Percentiles rank a stretch among this genome's conserved stretches.
These are phyloP conservation scores for Catostylus mosaicus DNA, from an alignment of 30 jellyfish, hydroid and myxozoan genomes.

Conservation along the genomic window DNA sequence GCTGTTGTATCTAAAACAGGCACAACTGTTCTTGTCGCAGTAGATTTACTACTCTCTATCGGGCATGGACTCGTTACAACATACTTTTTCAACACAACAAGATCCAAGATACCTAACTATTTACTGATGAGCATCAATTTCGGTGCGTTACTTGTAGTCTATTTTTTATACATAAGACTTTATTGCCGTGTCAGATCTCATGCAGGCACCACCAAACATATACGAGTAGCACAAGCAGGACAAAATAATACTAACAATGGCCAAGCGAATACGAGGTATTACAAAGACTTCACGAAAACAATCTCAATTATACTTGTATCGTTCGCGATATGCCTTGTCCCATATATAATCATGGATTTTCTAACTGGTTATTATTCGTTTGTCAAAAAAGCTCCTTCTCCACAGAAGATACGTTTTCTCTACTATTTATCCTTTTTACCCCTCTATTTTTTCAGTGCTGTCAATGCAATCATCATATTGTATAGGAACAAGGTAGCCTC, in stretches of 20 bases:
- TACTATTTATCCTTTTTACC: slow-evolving; percentile 27
- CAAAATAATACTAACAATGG: not conserved
- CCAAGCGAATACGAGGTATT: not conserved
- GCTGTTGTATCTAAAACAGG: slow-evolving; percentile 9
- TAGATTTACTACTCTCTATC: slow-evolving; percentile 1
- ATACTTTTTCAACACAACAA: slow-evolving; percentile 23
- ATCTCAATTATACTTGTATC: slow-evolving; percentile 5
- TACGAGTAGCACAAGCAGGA: not conserved
- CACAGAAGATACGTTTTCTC: slow-evolving; percentile 30
- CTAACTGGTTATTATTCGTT: slow-evolving; percentile 42
- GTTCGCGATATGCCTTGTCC: slow-evolving; percentile 18
- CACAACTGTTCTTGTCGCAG: not conserved
- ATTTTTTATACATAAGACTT: not conserved
- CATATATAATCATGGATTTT: slow-evolving; percentile 16
- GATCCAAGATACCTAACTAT: slow-evolving; percentile 10
- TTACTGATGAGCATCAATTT: slow-evolving; percentile 17
- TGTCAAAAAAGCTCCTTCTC: slow-evolving; percentile 6
- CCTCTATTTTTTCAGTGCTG: not conserved
- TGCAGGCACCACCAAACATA: slow-evolving; percentile 1
- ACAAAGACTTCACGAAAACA: slow-evolving; percentile 22
- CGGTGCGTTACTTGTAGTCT: not conserved
- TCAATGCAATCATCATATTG: slow-evolving; percentile 30
- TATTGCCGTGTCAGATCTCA: slow-evolving; percentile 10
- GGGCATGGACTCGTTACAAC: slow-evolving; percentile 24
- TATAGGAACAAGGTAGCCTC: slow-evolving; percentile 43